These are phyloP conservation scores for Anoplolepis gracilipes DNA, from an alignment of 1,140 invertebrate species.

Conservation along the genomic window DNA sequence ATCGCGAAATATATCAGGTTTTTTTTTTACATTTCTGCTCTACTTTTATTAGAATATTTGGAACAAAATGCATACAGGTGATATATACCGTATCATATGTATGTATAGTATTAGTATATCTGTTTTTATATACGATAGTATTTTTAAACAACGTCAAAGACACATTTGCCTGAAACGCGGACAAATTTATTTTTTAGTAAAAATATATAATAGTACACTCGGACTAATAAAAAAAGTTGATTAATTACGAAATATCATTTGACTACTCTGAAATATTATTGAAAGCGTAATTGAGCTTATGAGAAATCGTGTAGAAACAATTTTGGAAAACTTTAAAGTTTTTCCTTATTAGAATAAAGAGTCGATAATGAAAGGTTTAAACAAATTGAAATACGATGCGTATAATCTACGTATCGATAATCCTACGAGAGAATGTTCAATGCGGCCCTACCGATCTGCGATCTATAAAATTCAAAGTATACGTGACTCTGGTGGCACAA, in stretches of 20 bases:
- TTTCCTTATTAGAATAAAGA: neutral
- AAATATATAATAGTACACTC: neutral
- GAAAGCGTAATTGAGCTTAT: neutral
- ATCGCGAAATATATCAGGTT: neutral
- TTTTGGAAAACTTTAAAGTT: conserved; percentile 28
- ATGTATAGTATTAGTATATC: neutral
- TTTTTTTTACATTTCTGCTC: neutral
- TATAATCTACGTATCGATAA: conserved; percentile 54
- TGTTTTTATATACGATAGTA: neutral
- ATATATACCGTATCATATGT: no score
- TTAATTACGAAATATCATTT: conserved; percentile 11
- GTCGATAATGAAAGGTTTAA: neutral
- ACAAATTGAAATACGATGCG: conserved; percentile 54
- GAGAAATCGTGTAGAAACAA: no score
- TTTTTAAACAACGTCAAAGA: neutral
- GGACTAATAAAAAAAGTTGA: neutral
- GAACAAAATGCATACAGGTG: neutral
- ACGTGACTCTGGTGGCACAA: neutral
- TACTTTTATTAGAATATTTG: neutral
- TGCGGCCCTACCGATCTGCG: neutral
- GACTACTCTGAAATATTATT: conserved; percentile 7
- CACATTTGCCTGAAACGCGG: neutral
- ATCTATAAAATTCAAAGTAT: conserved; percentile 47
- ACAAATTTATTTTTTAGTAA: conserved; percentile 17
- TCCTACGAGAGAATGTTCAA: conserved; percentile 42